Percentiles rank a stretch among this genome's conserved stretches.
These are phyloP conservation scores for Trissoscelio sp. DNA, from an alignment of 2,888 invertebrate genomes.

Conservation along the genomic window DNA sequence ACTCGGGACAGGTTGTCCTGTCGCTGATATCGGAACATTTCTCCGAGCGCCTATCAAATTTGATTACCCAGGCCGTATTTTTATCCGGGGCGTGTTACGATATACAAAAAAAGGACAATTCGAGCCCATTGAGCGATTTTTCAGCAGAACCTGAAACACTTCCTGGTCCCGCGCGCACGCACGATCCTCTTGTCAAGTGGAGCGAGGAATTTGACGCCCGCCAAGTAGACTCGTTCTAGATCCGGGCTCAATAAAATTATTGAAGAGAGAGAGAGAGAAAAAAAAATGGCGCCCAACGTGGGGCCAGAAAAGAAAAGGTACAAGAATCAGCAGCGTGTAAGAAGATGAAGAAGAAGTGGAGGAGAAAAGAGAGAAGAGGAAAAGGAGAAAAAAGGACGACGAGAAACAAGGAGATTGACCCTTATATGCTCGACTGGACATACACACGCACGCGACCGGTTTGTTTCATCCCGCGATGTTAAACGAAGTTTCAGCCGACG, in stretches of 20 bases:
- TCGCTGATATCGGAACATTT: constrained; percentile 56
- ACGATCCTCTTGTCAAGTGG: constrained; percentile 68
- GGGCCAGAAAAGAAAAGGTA: constrained; percentile 65
- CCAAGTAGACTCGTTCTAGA: constrained; percentile 61
- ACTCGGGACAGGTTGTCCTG: constrained; percentile 53
- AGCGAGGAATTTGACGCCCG: constrained; percentile 67
- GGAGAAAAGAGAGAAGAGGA: constrained; percentile 55
- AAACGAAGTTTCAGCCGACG: constrained; percentile 79
- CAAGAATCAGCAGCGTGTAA: constrained; percentile 14
- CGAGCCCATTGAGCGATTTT: constrained; percentile 45
- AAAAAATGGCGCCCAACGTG: constrained; percentile 71
- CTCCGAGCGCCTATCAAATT: constrained; percentile 58
- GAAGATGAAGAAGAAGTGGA: constrained; percentile 23
- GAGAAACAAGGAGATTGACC: constrained; percentile 80
- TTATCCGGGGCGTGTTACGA: constrained; percentile 26
- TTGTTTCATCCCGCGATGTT: constrained; percentile 81
- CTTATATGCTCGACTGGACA: constrained; percentile 78
- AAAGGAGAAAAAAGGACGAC: constrained; percentile 54
- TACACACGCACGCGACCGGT: constrained; percentile 80
- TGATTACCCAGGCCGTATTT: constrained; percentile 43
- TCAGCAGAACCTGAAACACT: constrained; percentile 63
- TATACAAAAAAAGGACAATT: constrained; percentile 37
- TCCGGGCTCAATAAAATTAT: constrained; percentile 70
- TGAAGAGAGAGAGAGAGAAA: no score
- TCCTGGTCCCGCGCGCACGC: constrained; percentile 57